Conservation (phyloP, 2,888 invertebrate species). For the Coenonympha arcania region DNA sequence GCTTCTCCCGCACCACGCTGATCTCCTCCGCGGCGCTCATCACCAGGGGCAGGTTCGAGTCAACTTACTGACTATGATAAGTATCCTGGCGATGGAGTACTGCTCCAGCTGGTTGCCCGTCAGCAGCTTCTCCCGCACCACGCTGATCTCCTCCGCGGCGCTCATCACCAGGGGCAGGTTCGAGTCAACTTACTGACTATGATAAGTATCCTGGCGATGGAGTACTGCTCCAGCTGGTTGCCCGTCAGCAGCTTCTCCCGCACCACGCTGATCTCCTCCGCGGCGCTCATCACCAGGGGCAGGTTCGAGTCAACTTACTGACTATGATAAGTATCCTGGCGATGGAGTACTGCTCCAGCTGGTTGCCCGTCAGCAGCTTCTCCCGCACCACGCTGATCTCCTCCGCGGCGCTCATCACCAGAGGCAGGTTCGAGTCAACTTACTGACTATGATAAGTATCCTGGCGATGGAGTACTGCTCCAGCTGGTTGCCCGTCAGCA, state of each 20-base stretch:
- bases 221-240: slow-evolving; percentile 59
- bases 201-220: slow-evolving; percentile 62
- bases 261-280: slow-evolving; percentile 55
- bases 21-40: slow-evolving; percentile 62
- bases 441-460: slow-evolving; percentile 64
- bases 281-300: slow-evolving; percentile 58
- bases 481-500: slow-evolving; percentile 54
- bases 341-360: slow-evolving; percentile 61
- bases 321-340: slow-evolving; percentile 66
- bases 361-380: slow-evolving; percentile 53
- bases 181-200: slow-evolving; percentile 64
- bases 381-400: slow-evolving; percentile 57
- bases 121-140: slow-evolving; percentile 56
- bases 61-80: slow-evolving; percentile 68
- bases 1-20: slow-evolving; percentile 50
- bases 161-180: slow-evolving; percentile 57
- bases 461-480: slow-evolving; percentile 65
- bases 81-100: slow-evolving; percentile 61
- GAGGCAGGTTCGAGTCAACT: slow-evolving; percentile 55
- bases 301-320: slow-evolving; percentile 56
- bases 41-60: slow-evolving; percentile 54
- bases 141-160: slow-evolving; percentile 56
- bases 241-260: slow-evolving; percentile 58
- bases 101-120: slow-evolving; percentile 59
- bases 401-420: slow-evolving; percentile 58